Evolutionary conservation across 2,888 invertebrate species (phyloP).

Genomic region (Galeruca laticollis): DNA sequence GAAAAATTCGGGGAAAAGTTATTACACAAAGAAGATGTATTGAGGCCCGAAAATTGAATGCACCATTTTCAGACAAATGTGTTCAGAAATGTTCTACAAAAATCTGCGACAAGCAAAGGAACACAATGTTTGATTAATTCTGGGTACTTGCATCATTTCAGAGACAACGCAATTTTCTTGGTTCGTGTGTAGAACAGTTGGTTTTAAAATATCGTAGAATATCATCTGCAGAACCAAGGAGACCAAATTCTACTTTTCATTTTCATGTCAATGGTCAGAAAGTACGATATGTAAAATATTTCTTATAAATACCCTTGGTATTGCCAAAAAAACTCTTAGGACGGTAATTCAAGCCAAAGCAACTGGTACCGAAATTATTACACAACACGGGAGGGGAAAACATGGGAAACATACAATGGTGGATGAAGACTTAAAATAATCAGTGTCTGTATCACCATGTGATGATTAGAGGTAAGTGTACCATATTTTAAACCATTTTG

Average conservation of each 20-base stretch:
- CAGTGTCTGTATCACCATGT: neutral
- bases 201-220: constrained; percentile 18
- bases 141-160: constrained; percentile 14
- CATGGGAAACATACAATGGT: constrained; percentile 9
- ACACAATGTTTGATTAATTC: constrained; percentile 7
- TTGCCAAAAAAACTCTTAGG: constrained; percentile 17
- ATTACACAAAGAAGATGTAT: constrained; percentile 3
- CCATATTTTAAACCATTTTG: too few species aligned
- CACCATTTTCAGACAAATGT: neutral
- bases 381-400: neutral
- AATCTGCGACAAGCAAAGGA: neutral
- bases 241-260: constrained; percentile 26
- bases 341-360: constrained; percentile 14
- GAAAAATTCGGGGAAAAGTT: constrained; percentile 2
- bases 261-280: constrained; percentile 16
- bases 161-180: constrained; percentile 20
- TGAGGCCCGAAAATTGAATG: neutral
- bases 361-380: constrained; percentile 8
- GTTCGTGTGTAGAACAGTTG: constrained; percentile 19
- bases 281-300: constrained; percentile 22
- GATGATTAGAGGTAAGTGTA: too few species aligned
- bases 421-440: neutral
- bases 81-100: constrained; percentile 2
- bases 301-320: constrained; percentile 16
- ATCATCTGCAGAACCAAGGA: constrained; percentile 9